Evolutionary conservation across 2,113 vertebrate genomes (phyloP), one percentile per base, ranked within the genome.

Genomic region (Psittacus erithacus): DNA sequence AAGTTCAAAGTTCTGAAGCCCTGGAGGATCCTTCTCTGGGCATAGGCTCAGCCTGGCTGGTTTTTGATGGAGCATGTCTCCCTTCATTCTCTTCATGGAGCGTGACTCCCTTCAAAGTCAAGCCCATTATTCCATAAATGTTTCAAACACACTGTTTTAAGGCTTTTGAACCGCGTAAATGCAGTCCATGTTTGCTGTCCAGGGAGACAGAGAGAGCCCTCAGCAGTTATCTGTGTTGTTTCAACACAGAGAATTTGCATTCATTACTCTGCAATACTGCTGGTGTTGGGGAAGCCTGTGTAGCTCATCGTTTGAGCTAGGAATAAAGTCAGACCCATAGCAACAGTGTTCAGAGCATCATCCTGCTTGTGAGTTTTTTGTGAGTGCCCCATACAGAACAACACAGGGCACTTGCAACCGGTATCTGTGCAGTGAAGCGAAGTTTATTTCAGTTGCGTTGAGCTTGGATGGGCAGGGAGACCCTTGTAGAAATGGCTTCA

Each of bases 371-470:
- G 44, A 76, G 35, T 53, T 60, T 77, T 88, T 70, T 63, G 22
- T 44, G 29, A 78, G 12, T 49, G 75, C 62, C 41, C 41, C 0
- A n/a, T 59, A 6, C 5, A 8, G 90, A 20, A 33, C 38, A 89
- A 20, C 0, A 0, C 0, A 62, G 50, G 43, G 22, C 0, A 0
- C 2, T 0, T 38, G 25, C 28, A 53, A 0, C 29, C 3, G 0
- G 10, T 77, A 1, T 52, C 60, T 0, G 0, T 29, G 46, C 28
- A 18, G 8, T 43, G 28, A 43, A 57, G 22, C 57, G 31, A 77
- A 49, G 41, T 57, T 82, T 44, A 10, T 69, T 82, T 68, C 49
- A n/a, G 47, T 43, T 68, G 14, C 7, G 11, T 5, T 64, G 41
- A 41, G 38, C 65, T 63, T 7, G 3, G 19, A 35, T 83, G 75